Conservation (phyloP, 2,797 vertebrate genomes). For the Rhinatrema bivittatum region DNA sequence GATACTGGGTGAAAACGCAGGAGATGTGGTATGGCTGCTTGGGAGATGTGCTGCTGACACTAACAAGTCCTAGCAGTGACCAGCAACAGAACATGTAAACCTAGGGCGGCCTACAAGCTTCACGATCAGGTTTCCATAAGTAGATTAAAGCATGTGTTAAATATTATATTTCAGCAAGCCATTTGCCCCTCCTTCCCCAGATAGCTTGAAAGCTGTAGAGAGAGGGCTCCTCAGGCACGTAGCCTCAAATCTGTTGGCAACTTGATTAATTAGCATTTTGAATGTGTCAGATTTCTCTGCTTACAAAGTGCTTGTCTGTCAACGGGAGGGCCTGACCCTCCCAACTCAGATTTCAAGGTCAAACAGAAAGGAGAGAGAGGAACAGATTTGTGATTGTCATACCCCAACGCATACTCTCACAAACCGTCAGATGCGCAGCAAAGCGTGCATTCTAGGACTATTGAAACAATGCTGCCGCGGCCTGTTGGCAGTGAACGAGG, state of each 20-base stretch:
- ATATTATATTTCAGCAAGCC: not conserved
- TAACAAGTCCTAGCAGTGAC: too few relatives aligned
- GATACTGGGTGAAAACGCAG: too few relatives aligned
- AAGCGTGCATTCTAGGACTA: too few relatives aligned
- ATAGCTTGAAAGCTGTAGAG: not conserved
- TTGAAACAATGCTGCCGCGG: too few relatives aligned
- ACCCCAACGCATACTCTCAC: too few relatives aligned
- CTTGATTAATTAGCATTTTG: accelerated
- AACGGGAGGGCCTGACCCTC: not conserved
- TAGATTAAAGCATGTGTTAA: not conserved
- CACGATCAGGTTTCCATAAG: not conserved
- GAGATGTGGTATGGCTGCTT: too few relatives aligned
- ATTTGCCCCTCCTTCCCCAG: not conserved
- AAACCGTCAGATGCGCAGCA: too few relatives aligned
- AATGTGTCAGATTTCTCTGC: not conserved
- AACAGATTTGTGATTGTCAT: conserved; percentile 15
- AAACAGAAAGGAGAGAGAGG: conserved; percentile 14
- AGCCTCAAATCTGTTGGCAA: accelerated
- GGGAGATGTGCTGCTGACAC: too few relatives aligned
- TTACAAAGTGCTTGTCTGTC: not conserved
- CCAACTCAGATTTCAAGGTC: conserved; percentile 19
- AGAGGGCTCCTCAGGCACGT: accelerated
- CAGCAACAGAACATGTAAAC: too few relatives aligned
- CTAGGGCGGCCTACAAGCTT: too few relatives aligned
- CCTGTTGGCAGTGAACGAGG: too few relatives aligned